These are phyloP conservation scores for Saccopteryx bilineata DNA, from an alignment of 2,113 vertebrate genomes.

Conservation along the genomic window DNA sequence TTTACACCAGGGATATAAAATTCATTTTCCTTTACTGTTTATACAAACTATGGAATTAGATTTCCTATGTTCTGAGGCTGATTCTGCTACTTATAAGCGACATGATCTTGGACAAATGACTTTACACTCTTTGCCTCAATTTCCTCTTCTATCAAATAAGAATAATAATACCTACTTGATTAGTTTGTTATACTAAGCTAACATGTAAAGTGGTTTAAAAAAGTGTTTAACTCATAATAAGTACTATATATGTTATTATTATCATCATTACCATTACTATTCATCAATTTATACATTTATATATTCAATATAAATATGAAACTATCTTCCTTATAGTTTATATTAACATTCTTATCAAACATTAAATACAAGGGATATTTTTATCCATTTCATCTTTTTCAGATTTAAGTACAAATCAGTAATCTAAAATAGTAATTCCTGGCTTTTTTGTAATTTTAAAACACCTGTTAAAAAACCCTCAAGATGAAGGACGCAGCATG, in stretches of 20 bases:
- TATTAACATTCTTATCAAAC: not conserved
- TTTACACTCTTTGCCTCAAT: not conserved
- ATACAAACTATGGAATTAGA: conserved; percentile 14
- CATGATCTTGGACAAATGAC: not conserved
- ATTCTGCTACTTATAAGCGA: not conserved
- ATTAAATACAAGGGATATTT: not conserved
- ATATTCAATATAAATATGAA: not conserved
- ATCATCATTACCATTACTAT: not conserved
- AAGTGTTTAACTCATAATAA: not conserved
- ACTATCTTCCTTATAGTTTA: not conserved
- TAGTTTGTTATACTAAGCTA: not conserved
- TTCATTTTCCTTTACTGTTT: not conserved
- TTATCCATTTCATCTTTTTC: conserved; percentile 11
- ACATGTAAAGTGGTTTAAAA: not conserved
- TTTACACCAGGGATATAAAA: not conserved
- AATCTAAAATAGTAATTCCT: not conserved
- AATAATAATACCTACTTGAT: not conserved
- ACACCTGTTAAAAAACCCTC: not conserved
- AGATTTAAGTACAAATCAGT: not conserved
- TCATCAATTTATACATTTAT: not conserved
- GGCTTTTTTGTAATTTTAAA: conserved; percentile 5
- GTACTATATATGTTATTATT: not conserved
- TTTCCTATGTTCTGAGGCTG: not conserved
- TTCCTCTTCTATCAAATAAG: conserved; percentile 4
- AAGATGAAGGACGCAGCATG: not conserved